These are phyloP conservation scores for Pantala flavescens DNA, from an alignment of 1,140 invertebrate genomes.

Conservation along the genomic window DNA sequence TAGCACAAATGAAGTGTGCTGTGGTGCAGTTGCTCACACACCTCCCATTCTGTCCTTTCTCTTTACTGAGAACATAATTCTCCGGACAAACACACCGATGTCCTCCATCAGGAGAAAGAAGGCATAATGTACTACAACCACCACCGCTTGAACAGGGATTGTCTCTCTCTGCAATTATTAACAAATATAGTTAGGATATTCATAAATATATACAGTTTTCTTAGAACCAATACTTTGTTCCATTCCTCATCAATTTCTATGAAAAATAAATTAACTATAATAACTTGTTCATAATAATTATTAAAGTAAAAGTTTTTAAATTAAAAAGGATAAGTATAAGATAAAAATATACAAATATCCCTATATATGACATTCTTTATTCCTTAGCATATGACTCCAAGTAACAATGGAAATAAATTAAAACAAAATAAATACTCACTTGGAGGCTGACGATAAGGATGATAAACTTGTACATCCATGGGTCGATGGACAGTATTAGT, in stretches of 20 bases:
- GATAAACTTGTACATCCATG: constrained; percentile 76
- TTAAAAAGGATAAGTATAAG: too few relatives aligned
- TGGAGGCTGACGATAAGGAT: constrained; percentile 60
- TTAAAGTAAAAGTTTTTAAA: too few relatives aligned
- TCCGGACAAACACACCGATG: constrained; percentile 67
- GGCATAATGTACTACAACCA: constrained; percentile 63
- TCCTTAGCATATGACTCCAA: too few relatives aligned
- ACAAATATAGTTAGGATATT: neutral
- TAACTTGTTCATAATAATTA: too few relatives aligned
- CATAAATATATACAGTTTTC: too few relatives aligned
- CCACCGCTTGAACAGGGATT: constrained; percentile 44
- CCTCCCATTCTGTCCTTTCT: constrained; percentile 52
- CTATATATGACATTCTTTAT: too few relatives aligned
- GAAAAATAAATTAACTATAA: too few relatives aligned
- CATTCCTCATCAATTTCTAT: too few relatives aligned
- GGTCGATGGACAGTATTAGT: constrained; percentile 67
- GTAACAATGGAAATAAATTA: too few relatives aligned
- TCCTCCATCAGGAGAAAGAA: constrained; percentile 50
- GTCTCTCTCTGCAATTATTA: constrained; percentile 21
- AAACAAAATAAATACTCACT: too few relatives aligned
- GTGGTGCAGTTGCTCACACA: constrained; percentile 70
- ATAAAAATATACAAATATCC: too few relatives aligned
- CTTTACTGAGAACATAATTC: constrained; percentile 56
- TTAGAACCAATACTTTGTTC: too few relatives aligned
- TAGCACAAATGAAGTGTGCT: constrained; percentile 64